phyloP scores from a whole-genome alignment of 2,888 invertebrate species.

The Oscheius sp. region DNA sequence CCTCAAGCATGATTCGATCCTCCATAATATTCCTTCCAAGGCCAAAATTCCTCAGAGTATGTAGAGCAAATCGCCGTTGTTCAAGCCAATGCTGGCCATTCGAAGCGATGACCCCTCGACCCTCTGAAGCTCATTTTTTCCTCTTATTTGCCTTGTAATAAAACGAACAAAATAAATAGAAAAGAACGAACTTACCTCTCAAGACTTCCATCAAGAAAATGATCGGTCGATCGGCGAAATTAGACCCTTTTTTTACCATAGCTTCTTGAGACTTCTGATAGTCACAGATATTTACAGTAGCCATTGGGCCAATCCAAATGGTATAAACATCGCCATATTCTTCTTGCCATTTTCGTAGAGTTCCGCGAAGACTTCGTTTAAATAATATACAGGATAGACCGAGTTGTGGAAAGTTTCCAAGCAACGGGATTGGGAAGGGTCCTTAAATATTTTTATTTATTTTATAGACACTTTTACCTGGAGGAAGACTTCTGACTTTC shows the following conservation, averaged over 20 bases:
- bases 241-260: slow-evolving; percentile 16
- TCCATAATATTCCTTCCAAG: slow-evolving; percentile 29
- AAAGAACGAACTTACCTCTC: slow-evolving; percentile 1
- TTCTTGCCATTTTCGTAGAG: slow-evolving; percentile 10
- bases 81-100: slow-evolving; percentile 23
- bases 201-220: slow-evolving; percentile 3
- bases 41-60: slow-evolving; percentile 25
- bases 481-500: neutral
- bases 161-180: neutral
- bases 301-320: slow-evolving; percentile 15
- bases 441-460: too few relatives aligned
- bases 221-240: slow-evolving; percentile 4
- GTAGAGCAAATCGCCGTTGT: slow-evolving; percentile 20
- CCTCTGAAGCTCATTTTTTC: slow-evolving; percentile 16
- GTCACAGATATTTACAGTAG: slow-evolving; percentile 16
- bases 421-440: slow-evolving; percentile 38
- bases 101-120: slow-evolving; percentile 19
- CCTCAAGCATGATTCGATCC: slow-evolving; percentile 16
- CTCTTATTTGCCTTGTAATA: too few relatives aligned
- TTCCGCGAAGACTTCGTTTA: too few relatives aligned
- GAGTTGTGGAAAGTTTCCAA: slow-evolving; percentile 44
- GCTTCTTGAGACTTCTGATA: slow-evolving; percentile 13
- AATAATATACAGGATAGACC: slow-evolving; percentile 5
- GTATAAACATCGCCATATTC: slow-evolving; percentile 28
- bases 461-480: neutral